Evolutionary conservation across 2,113 vertebrate species (phyloP).

Genomic region (Sminthopsis crassicaudata): DNA sequence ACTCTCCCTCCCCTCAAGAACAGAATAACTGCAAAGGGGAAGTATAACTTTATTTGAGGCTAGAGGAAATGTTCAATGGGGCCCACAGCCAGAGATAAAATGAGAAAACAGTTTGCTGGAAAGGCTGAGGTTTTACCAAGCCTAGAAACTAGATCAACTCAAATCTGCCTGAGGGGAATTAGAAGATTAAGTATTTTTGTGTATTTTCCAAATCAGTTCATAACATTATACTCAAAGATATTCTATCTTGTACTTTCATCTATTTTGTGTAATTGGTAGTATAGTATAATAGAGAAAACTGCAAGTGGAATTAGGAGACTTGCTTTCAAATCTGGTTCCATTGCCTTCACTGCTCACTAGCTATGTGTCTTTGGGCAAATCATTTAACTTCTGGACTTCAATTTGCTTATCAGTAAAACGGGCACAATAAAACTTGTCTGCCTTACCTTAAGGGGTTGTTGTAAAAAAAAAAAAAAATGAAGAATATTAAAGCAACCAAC

Average conservation of each 20-base stretch:
- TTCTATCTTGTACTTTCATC: background rate
- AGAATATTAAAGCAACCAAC: background rate
- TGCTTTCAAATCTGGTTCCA: background rate
- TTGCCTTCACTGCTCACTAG: background rate
- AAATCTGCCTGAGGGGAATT: background rate
- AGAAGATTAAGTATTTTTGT: background rate
- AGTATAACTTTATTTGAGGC: background rate
- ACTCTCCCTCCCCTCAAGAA: background rate
- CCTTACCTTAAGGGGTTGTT: background rate
- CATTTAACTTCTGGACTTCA: background rate
- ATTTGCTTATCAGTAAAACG: background rate
- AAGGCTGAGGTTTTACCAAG: background rate
- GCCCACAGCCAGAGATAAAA: background rate
- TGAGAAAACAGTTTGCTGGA: background rate
- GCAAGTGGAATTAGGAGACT: background rate
- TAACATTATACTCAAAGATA: background rate
- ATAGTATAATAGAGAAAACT: background rate
- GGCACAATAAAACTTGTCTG: background rate
- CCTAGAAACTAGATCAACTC: background rate
- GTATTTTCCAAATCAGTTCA: background rate
- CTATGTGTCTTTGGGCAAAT: background rate
- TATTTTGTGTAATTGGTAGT: background rate
- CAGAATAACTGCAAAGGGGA: background rate
- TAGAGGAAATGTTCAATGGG: background rate
- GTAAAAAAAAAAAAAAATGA: background rate